A percentile compares a stretch with the other conserved stretches of the same genome.
phyloP scores from a whole-genome alignment of 2,888 invertebrate genomes.

The Eilema depressum region DNA sequence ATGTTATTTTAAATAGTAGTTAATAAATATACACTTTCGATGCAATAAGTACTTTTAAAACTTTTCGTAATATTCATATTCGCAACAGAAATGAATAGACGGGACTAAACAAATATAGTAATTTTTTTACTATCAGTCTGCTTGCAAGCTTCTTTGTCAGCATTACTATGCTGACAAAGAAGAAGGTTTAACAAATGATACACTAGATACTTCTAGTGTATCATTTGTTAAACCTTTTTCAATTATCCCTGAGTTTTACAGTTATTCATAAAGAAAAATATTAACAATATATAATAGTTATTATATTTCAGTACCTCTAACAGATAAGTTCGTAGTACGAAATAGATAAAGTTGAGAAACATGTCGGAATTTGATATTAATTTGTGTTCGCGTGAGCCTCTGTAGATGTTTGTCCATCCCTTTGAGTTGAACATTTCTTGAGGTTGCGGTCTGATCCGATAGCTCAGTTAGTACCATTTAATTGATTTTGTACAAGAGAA shows the following conservation, averaged over 20 bases:
- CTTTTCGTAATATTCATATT: neutral
- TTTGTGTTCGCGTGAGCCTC: slow-evolving; percentile 52
- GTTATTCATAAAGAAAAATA: neutral
- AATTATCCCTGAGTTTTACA: neutral
- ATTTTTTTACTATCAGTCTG: neutral
- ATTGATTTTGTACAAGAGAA: slow-evolving; percentile 83
- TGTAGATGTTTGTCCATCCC: slow-evolving; percentile 65
- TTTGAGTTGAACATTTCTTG: slow-evolving; percentile 78
- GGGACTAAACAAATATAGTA: neutral
- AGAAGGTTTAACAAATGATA: too few species aligned
- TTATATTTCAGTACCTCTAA: neutral
- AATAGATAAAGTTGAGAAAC: slow-evolving; percentile 37
- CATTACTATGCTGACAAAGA: too few species aligned
- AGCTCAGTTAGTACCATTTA: slow-evolving; percentile 77
- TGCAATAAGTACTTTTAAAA: neutral
- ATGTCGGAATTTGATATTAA: slow-evolving; percentile 60
- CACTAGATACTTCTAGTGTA: too few species aligned
- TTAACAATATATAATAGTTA: too few species aligned
- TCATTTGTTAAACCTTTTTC: neutral
- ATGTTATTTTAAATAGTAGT: neutral
- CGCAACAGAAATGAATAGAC: neutral
- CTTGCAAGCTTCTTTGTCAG: neutral
- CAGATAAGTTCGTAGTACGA: neutral
- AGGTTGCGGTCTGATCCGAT: slow-evolving; percentile 74
- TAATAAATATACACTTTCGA: neutral